A percentile compares a stretch with the other conserved stretches of the same genome.
These are phyloP conservation scores for Poeciliopsis gracilis DNA, from an alignment of 2,797 vertebrate species.

Conservation along the genomic window DNA sequence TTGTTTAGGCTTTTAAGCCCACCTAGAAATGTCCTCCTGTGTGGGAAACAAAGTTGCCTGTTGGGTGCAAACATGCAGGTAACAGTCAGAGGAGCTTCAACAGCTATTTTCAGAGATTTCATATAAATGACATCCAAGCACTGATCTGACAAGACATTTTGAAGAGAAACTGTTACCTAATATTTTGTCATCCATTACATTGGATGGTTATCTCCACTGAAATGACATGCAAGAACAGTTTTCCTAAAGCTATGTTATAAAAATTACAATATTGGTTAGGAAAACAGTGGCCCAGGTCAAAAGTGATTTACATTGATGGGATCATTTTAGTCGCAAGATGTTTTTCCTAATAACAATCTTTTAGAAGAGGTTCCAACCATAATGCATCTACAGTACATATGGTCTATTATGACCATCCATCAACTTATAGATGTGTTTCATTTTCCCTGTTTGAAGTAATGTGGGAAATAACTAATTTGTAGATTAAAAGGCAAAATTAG, in stretches of 20 bases:
- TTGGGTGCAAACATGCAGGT: neutral
- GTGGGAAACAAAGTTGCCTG: constrained; percentile 17
- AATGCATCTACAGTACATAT: neutral
- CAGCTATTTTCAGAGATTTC: constrained; percentile 23
- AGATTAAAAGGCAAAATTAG: neutral
- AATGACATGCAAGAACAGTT: neutral
- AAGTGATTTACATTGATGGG: neutral
- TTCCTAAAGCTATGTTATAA: neutral
- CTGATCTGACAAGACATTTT: constrained; percentile 9
- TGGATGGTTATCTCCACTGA: neutral
- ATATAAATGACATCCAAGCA: constrained; percentile 1
- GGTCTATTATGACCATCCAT: neutral
- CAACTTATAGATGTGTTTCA: neutral
- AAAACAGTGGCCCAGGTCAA: neutral
- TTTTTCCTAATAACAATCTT: neutral
- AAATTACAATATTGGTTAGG: neutral
- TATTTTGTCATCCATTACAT: neutral
- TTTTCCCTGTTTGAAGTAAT: neutral
- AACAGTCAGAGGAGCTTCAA: neutral
- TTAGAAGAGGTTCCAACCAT: neutral
- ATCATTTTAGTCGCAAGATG: neutral
- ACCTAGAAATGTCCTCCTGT: constrained; percentile 36
- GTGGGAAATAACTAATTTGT: neutral
- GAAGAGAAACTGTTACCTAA: neutral
- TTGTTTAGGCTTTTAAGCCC: constrained; percentile 55